Evolutionary conservation across 2,888 invertebrate species (phyloP), one percentile per base, ranked within the genome.

Genomic region (Myopa testacea): DNA sequence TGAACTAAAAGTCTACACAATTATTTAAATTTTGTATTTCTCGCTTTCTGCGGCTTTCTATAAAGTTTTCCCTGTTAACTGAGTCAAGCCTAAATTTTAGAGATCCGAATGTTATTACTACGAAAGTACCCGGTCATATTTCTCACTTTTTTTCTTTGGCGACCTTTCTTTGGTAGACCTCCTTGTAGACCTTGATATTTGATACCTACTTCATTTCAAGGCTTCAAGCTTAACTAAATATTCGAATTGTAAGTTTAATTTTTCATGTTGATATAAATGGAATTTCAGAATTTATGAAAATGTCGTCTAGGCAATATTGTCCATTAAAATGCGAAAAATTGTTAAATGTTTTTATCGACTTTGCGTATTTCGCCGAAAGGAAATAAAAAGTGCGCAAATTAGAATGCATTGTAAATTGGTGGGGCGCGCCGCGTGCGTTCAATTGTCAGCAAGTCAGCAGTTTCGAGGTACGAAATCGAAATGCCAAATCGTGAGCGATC

Each of bases 401-500:
- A 75, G 74, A 75, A 75, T 65, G 37, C 50, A 19, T 52, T 65
- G 16, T 52, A 65, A 67, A 38, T 58, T 58, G 60, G 72, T n/a
- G 16, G 14, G 40, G n/a, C 38, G 58, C 60, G 40, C 19, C 7
- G 62, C 63, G 63, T 63, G n/a, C 7, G 62, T 26, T 34, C 26
- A 65, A 50, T 50, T 38, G 40, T n/a, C 50, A 55, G 52, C 19
- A 38, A 26, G 52, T 75, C 74, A 75, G 74, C 74, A 75, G n/a
- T 75, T 75, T 75, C 34, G 37, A 45, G 73, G 10, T 26, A 19
- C 50, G 38, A 74, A 67, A 38, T 7, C 34, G 50, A 65, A 74
- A n/a, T 65, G 74, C 74, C n/a, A 75, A 75, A 65, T 16, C 19
- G 52, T 65, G 65, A 34, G 34, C n/a, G 67, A 75, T 75, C 74